phyloP scores from a whole-genome alignment of 1,140 invertebrate genomes.

The Drosophila pallidifrons region DNA sequence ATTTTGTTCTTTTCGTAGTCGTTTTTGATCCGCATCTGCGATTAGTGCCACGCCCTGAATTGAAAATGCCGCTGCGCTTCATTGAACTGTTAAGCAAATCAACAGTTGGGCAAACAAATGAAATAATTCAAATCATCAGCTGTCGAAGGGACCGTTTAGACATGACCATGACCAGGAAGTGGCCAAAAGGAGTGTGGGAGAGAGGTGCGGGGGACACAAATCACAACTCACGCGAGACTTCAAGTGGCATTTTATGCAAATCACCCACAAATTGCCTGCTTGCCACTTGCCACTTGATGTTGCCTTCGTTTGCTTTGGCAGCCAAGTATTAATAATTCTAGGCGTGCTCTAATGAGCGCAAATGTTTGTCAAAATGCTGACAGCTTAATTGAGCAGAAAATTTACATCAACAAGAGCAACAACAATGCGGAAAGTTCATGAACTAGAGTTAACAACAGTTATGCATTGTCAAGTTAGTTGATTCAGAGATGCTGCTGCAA shows the following conservation, averaged over 20 bases:
- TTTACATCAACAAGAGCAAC: slow-evolving; percentile 21
- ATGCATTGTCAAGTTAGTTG: slow-evolving; percentile 47
- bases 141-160: slow-evolving; percentile 16
- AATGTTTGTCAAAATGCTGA: slow-evolving; percentile 78
- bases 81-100: slow-evolving; percentile 54
- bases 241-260: slow-evolving; percentile 69
- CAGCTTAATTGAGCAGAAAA: slow-evolving; percentile 79
- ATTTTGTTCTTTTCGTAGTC: background rate
- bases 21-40: slow-evolving; percentile 29
- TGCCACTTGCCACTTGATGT: slow-evolving; percentile 16
- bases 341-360: slow-evolving; percentile 67
- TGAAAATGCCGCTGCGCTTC: slow-evolving; percentile 25
- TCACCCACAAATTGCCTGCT: slow-evolving; percentile 63
- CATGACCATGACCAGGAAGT: slow-evolving; percentile 9
- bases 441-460: slow-evolving; percentile 28
- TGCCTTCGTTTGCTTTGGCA: slow-evolving; percentile 17
- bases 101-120: slow-evolving; percentile 41
- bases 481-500: slow-evolving; percentile 12
- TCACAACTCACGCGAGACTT: slow-evolving; percentile 31
- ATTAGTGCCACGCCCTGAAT: slow-evolving; percentile 30
- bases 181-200: slow-evolving; percentile 26
- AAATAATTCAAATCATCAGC: slow-evolving; percentile 50
- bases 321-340: slow-evolving; percentile 74
- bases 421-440: background rate
- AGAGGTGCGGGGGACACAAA: slow-evolving; percentile 10